Evolutionary conservation across 2,113 vertebrate species (phyloP), one percentile per base, ranked within the genome.

Genomic region (Syngnathus floridae): DNA sequence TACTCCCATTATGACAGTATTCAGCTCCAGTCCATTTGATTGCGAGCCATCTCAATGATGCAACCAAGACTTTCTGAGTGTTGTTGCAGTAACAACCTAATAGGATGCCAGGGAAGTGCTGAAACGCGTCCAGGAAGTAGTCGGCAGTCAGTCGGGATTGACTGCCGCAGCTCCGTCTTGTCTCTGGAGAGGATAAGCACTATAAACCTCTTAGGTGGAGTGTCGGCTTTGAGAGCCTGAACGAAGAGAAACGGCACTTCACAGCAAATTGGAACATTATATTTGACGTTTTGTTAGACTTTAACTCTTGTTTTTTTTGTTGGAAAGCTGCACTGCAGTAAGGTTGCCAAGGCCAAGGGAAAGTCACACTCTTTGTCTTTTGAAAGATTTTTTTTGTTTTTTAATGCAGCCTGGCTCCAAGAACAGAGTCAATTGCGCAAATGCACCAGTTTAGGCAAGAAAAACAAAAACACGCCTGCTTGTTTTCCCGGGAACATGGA

Each of bases 271-370:
- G 31, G 12, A 14, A 55, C 13, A 1, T 55, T 31, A 16, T 8
- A 16, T 55, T 13, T 55, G 10, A 10, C 2, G 13, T 26, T 54
- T 52, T 35, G 26, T 7, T 56, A 56, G 4, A 56, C 5, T 31
- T 31, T 81, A 70, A 80, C 73, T 66, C 64, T 51, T 12, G 9
- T 41, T 61, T 43, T 21, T 19, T 69, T 64, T 13, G 35, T 51
- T 70, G 57, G 58, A 54, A 66, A 66, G 13, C 62, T 76, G 73
- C n/a, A 70, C 80, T 64, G 67, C 59, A 80, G 77, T 76, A 82
- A 80, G 73, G 69, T 60, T 51, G 38, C 70, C 49, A 13, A 22
- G 26, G 21, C 6, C 9, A 52, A 21, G 21, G 0, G n/a, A 22
- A 10, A n/a, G 16, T 10, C 52, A 55, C 52, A 55, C 13, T 22